A percentile compares a stretch with the other conserved stretches of the same genome.
phyloP scores from a whole-genome alignment of 2,888 invertebrate species.

The Lepidocyrtoides sp. region DNA sequence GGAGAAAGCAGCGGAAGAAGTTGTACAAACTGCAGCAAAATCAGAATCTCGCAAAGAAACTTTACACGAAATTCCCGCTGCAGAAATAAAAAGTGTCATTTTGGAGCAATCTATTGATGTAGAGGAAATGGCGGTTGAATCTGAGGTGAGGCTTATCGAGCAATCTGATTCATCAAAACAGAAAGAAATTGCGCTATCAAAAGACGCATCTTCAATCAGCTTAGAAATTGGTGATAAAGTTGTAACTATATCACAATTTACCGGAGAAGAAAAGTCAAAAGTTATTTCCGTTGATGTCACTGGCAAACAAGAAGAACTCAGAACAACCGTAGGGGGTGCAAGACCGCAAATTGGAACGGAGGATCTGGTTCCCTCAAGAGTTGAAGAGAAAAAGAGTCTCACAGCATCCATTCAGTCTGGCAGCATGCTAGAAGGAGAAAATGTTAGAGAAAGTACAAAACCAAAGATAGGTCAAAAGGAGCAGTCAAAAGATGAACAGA shows the following conservation, averaged over 20 bases:
- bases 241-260: constrained; percentile 75
- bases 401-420: background rate
- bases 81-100: too few relatives aligned
- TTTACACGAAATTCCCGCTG: too few relatives aligned
- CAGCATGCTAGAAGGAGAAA: background rate
- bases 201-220: constrained; percentile 65
- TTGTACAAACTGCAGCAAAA: background rate
- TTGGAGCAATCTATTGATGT: background rate
- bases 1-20: constrained; percentile 3
- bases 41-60: background rate
- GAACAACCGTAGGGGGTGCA: background rate
- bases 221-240: constrained; percentile 73
- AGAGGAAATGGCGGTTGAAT: background rate
- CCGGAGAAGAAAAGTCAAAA: constrained; percentile 72
- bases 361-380: background rate
- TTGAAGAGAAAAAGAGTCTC: background rate
- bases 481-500: background rate
- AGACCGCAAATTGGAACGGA: background rate
- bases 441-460: background rate
- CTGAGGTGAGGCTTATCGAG: constrained; percentile 39
- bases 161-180: background rate
- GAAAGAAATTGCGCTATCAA: background rate
- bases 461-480: background rate
- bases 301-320: constrained; percentile 49
- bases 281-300: constrained; percentile 72